Evolutionary conservation across 1,140 invertebrate genomes (phyloP).

Genomic region (Hycleus phaleratus): DNA sequence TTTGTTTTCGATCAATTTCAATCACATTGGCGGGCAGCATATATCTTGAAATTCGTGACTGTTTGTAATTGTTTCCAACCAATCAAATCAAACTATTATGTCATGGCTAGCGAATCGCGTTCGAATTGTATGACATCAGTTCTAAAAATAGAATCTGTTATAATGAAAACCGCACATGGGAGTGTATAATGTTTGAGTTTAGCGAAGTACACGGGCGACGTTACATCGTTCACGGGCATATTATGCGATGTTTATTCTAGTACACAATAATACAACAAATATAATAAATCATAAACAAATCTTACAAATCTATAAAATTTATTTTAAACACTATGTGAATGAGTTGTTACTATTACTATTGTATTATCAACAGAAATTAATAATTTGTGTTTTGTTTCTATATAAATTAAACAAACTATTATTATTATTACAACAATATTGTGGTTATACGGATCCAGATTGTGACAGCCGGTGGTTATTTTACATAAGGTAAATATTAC

Average conservation of each 20-base stretch:
- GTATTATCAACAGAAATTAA: slow-evolving; percentile 22
- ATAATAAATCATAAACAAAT: slow-evolving; percentile 1
- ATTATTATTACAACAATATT: too few relatives aligned
- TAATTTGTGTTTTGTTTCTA: slow-evolving; percentile 14
- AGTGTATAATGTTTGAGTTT: slow-evolving; percentile 33
- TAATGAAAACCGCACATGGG: slow-evolving; percentile 31
- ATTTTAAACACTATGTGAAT: slow-evolving; percentile 22
- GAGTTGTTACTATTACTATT: slow-evolving; percentile 23
- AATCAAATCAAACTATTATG: slow-evolving; percentile 20
- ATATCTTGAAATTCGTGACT: slow-evolving; percentile 15
- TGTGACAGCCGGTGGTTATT: slow-evolving; percentile 28
- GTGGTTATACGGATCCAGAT: slow-evolving; percentile 17
- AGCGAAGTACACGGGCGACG: slow-evolving; percentile 27
- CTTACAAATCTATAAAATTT: slow-evolving; percentile 16
- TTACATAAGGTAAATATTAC: slow-evolving; percentile 31
- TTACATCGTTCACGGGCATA: slow-evolving; percentile 17
- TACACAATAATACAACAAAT: slow-evolving; percentile 3
- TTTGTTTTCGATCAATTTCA: slow-evolving; percentile 19
- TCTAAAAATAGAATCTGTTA: slow-evolving; percentile 32
- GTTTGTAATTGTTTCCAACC: slow-evolving; percentile 17
- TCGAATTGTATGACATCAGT: slow-evolving; percentile 24
- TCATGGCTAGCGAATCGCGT: slow-evolving; percentile 16
- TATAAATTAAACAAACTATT: too few relatives aligned
- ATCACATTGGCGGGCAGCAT: slow-evolving; percentile 1
- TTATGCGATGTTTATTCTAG: slow-evolving; percentile 33